phyloP scores from a whole-genome alignment of 2,113 vertebrate genomes.

The Alexandromys fortis region DNA sequence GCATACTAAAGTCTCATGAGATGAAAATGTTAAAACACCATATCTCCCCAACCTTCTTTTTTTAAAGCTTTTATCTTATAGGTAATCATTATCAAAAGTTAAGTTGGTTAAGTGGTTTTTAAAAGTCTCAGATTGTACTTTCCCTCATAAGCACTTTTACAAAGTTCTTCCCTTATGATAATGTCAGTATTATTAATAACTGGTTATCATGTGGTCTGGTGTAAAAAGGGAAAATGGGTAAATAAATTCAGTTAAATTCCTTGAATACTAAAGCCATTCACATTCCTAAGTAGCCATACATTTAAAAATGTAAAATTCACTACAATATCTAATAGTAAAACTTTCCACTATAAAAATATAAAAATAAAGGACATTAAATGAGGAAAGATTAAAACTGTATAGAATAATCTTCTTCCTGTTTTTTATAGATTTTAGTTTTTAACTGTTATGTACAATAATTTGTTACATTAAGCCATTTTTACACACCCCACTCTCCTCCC shows the following conservation, averaged over 20 bases:
- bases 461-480: background rate
- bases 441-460: background rate
- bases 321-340: background rate
- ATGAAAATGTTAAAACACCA: conserved; percentile 42
- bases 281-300: background rate
- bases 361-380: background rate
- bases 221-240: background rate
- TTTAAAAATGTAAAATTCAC: background rate
- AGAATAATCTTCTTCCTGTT: background rate
- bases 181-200: conserved; percentile 31
- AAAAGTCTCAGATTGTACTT: background rate
- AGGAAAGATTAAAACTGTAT: background rate
- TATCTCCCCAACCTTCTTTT: background rate
- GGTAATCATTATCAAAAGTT: conserved; percentile 54
- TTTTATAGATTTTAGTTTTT: background rate
- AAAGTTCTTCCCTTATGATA: background rate
- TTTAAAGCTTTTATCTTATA: conserved; percentile 56
- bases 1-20: conserved; percentile 49
- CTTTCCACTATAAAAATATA: background rate
- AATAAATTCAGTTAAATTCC: conserved; percentile 7
- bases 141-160: conserved; percentile 1
- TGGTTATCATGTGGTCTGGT: background rate
- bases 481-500: fast-evolving
- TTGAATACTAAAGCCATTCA: background rate
- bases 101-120: conserved; percentile 68